Evolutionary conservation across 2,113 vertebrate genomes (phyloP), one percentile per base, ranked within the genome.

Genomic region (Neoarius graeffei): DNA sequence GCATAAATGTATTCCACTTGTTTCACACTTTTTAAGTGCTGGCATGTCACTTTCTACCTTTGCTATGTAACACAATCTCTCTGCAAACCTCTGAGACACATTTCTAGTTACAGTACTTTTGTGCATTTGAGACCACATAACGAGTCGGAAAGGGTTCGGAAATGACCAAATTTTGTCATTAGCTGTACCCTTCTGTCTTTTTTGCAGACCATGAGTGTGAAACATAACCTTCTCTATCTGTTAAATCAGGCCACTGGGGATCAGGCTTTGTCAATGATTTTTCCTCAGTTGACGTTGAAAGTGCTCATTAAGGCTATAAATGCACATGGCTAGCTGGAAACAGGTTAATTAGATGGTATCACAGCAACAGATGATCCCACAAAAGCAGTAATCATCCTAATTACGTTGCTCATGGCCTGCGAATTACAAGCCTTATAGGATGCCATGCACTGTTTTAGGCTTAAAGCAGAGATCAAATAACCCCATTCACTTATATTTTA

Each of bases 281-380:
- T 90, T 92, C 90, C 91, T 93, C 54, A 57, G 90, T 89, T 93
- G 89, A 93, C 89, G 60, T 90, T 87, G 86, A 76, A 91, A 93
- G 91, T 81, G 83, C 90, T 93, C 91, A 89, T 94, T 93, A 92
- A 91, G 88, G 87, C 91, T 92, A 89, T 93, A 93, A 93, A 94
- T 92, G 88, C 88, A 91, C 87, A 88, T 71, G 88, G 90, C 89
- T 93, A 91, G 93, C 91, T 95, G 93, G 92, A 93, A 94, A 94
- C 93, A 91, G 92, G 90, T 93, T 95, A 93, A 95, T 94, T 94
- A 93, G 93, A 92, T 90, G 89, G 91, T 91, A 92, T 94, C 91
- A 91, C 89, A 91, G 91, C 92, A 94, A 90, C 92, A 94, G 92
- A 94, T 92, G 93, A 95, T 91, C 86, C 89, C 88, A 92, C 90